A percentile compares a stretch with the other conserved stretches of the same genome.
phyloP scores from a whole-genome alignment of 1,140 invertebrate genomes.

The Drosophila albomicans region DNA sequence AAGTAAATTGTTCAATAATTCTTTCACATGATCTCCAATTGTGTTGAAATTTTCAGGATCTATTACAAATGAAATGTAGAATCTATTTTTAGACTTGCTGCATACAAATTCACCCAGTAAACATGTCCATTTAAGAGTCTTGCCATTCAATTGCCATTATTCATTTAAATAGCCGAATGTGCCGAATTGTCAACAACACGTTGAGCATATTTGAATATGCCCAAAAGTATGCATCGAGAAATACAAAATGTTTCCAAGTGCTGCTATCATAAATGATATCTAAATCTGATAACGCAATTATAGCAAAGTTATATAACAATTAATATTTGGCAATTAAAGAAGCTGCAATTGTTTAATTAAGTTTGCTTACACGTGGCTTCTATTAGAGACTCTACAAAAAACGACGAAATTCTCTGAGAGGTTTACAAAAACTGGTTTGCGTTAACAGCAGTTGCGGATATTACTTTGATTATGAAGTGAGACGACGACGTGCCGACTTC shows the following conservation, averaged over 20 bases:
- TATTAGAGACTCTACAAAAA: background rate
- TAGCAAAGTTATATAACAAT: background rate
- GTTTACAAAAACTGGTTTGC: conserved; percentile 25
- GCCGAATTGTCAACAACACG: background rate
- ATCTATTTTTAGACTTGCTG: too few species aligned
- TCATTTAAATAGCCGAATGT: too few species aligned
- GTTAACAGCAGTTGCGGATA: conserved; percentile 14
- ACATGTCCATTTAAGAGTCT: too few species aligned
- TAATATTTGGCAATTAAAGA: background rate
- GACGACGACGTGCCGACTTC: background rate
- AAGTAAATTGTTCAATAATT: too few species aligned
- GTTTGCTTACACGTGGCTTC: background rate
- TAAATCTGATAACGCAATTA: background rate
- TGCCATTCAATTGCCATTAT: too few species aligned
- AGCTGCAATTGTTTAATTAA: background rate
- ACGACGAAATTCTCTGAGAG: conserved; percentile 6
- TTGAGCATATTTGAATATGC: conserved; percentile 23
- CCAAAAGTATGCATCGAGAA: conserved; percentile 37
- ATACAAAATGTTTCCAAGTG: background rate
- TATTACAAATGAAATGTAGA: too few species aligned
- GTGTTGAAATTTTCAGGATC: too few species aligned
- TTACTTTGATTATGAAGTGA: background rate
- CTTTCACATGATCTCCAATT: too few species aligned
- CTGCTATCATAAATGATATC: background rate
- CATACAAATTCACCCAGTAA: too few species aligned